Percentiles rank a stretch among this genome's conserved stretches.
Conservation (phyloP, 1,140 invertebrate genomes). For the Prorops nasuta region DNA sequence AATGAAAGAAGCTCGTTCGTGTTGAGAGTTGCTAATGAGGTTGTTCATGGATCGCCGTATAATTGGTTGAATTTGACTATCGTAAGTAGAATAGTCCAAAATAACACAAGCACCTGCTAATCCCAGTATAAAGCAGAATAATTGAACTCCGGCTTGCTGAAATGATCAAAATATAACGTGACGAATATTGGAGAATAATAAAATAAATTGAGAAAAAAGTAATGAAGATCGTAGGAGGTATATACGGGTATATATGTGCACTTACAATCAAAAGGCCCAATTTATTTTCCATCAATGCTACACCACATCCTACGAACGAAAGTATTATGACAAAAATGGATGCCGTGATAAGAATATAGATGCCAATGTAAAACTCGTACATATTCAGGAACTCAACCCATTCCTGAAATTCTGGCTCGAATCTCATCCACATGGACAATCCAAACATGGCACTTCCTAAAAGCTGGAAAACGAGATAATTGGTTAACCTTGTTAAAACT, state of each 20-base stretch:
- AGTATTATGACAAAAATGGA: conserved; percentile 71
- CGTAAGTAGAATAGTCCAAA: conserved; percentile 74
- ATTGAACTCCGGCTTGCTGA: conserved; percentile 70
- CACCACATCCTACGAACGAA: conserved; percentile 73
- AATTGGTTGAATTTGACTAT: conserved; percentile 74
- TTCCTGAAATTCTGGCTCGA: conserved; percentile 76
- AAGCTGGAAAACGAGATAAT: conserved; percentile 68
- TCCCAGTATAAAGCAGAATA: conserved; percentile 69
- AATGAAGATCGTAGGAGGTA: neutral
- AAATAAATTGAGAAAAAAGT: too few species aligned
- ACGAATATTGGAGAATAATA: too few species aligned
- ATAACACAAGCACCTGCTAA: conserved; percentile 75
- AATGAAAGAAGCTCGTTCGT: conserved; percentile 61
- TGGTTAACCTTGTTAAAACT: neutral
- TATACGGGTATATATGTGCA: conserved; percentile 17
- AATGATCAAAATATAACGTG: conserved; percentile 36
- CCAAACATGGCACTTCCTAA: conserved; percentile 74
- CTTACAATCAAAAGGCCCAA: conserved; percentile 64
- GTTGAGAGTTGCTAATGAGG: conserved; percentile 70
- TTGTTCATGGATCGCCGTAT: conserved; percentile 68
- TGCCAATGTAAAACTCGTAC: conserved; percentile 74
- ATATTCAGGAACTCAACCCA: conserved; percentile 75
- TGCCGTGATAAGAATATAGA: conserved; percentile 74
- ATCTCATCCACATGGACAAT: conserved; percentile 75
- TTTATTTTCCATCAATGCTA: conserved; percentile 68